phyloP scores from a whole-genome alignment of 2,888 invertebrate species.

The Ditylenchus weischeri region DNA sequence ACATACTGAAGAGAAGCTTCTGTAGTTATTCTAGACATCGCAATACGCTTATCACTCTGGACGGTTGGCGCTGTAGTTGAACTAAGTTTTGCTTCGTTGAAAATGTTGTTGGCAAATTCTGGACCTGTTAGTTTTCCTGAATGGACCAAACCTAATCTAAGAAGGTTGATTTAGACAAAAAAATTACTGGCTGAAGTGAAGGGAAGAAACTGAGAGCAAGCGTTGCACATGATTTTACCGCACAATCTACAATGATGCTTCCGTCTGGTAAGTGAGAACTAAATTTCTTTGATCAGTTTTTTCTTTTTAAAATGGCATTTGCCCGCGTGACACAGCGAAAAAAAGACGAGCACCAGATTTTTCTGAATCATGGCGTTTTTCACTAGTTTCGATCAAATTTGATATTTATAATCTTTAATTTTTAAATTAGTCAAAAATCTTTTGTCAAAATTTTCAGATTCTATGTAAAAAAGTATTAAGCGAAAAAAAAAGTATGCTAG shows the following conservation, averaged over 20 bases:
- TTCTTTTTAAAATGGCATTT: background rate
- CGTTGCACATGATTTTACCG: conserved; percentile 54
- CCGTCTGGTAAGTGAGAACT: conserved; percentile 66
- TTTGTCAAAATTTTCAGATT: too few species aligned
- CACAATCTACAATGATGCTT: conserved; percentile 93
- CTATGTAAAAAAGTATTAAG: too few species aligned
- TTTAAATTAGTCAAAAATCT: too few species aligned
- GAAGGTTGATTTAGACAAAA: conserved; percentile 32
- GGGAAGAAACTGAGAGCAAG: conserved; percentile 55
- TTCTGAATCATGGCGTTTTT: too few species aligned
- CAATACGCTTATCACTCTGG: background rate
- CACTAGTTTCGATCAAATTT: too few species aligned
- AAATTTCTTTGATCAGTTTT: background rate
- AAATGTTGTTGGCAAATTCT: conserved; percentile 56
- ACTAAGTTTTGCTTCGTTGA: conserved; percentile 13
- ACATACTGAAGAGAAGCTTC: conserved; percentile 18
- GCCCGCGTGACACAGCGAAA: too few species aligned
- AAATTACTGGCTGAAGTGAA: conserved; percentile 52
- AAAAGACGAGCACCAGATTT: too few species aligned
- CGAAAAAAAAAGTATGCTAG: too few species aligned
- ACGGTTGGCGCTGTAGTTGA: background rate
- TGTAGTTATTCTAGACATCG: conserved; percentile 12
- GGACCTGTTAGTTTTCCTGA: conserved; percentile 67
- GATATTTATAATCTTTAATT: too few species aligned
- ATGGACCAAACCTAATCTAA: background rate